Evolutionary conservation across 1,140 invertebrate genomes (phyloP), one percentile per base, ranked within the genome.

Genomic region (Hypothenemus hampei): DNA sequence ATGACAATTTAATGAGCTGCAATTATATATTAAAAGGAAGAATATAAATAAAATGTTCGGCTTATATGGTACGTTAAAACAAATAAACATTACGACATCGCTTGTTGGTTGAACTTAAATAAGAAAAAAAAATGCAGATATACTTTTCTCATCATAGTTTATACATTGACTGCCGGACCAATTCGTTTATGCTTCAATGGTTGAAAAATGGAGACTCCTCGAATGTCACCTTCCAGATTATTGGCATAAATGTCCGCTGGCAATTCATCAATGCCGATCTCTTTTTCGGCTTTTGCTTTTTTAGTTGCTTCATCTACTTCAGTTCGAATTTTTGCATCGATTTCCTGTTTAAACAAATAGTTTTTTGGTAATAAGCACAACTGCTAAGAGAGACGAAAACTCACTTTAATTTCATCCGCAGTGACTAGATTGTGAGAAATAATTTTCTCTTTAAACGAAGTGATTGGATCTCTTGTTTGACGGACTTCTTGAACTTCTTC

Each of bases 401-500:
- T 11, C 16, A 78, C 76, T 75, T 82, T 82, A 0, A 84, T 67
- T 60, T 84, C 81, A 23, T 81, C 81, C 2, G 77, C 71, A 0
- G 74, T 76, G 1, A 68, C 76, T 2, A 84, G 69, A 21, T 76
- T 74, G 2, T 72, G 59, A 3, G 62, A 62, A 2, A 81, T 36
- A 0, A 83, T 76, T 71, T 82, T 82, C 35, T 79, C 74, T 60
- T 80, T 89, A 73, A 96, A 95, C 5, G 82, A 84, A 0, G 83
- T 86, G 58, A 97, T 96, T 4, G 94, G 91, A 76, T 97, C 93
- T 31, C 89, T 72, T 18, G 81, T 87, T 69, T 92, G 83, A 15
- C 94, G 75, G 1, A 94, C 85, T 73, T 90, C 84, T 72, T 93
- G 86, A 23, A 97, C 82, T 75, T 97, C 93, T 51, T 95, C 91